Conservation (phyloP, 1,140 invertebrate genomes). For the Drosophila subpulchrella region DNA sequence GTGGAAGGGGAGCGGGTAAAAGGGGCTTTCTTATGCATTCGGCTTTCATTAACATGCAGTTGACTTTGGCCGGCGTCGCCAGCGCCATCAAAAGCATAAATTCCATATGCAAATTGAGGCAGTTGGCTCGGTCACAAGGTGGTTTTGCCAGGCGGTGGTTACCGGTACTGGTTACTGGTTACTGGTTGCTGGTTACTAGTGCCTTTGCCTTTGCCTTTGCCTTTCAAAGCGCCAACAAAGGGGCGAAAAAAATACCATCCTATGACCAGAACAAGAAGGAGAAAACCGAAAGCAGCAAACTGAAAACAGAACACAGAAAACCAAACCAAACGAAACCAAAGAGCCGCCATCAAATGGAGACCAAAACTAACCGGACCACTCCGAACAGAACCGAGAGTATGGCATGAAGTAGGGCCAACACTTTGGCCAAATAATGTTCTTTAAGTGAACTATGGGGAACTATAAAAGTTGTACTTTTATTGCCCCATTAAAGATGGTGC, state of each 20-base stretch:
- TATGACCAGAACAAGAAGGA: slow-evolving; percentile 2
- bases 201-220: not conserved
- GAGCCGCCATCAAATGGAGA: slow-evolving; percentile 47
- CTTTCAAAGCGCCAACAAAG: slow-evolving; percentile 28
- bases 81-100: slow-evolving; percentile 77
- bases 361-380: slow-evolving; percentile 3
- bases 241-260: not conserved
- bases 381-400: slow-evolving; percentile 23
- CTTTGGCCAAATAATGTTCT: not conserved
- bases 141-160: slow-evolving; percentile 4
- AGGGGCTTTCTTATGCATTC: slow-evolving; percentile 54
- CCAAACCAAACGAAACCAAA: slow-evolving; percentile 18
- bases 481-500: no score
- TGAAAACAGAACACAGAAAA: not conserved
- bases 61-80: slow-evolving; percentile 48
- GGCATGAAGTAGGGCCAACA: slow-evolving; percentile 1
- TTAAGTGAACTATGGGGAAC: not conserved
- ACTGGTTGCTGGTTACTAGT: slow-evolving; percentile 4
- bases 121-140: slow-evolving; percentile 6
- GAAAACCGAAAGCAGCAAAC: slow-evolving; percentile 1
- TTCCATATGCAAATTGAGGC: slow-evolving; percentile 75
- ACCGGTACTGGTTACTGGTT: slow-evolving; percentile 9
- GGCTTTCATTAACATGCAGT: slow-evolving; percentile 80
- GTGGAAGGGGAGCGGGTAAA: not conserved
- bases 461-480: no score